A percentile compares a stretch with the other conserved stretches of the same genome.
These are phyloP conservation scores for Ictalurus furcatus DNA, from an alignment of 2,113 vertebrate species.

Conservation along the genomic window DNA sequence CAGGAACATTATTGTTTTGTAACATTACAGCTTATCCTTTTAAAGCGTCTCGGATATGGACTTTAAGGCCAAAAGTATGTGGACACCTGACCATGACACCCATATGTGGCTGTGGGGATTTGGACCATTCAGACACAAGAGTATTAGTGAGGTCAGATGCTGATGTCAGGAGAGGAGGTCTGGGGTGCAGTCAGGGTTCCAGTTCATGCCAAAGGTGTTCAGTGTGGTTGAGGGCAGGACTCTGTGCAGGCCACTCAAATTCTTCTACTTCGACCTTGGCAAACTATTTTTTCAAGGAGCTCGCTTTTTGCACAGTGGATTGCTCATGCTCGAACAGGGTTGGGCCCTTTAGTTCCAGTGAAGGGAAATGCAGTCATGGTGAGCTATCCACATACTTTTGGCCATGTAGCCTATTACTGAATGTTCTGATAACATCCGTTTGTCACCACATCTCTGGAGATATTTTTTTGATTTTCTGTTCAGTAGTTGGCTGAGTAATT, in stretches of 20 bases:
- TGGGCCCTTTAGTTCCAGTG: neutral
- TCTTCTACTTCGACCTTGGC: neutral
- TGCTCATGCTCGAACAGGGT: neutral
- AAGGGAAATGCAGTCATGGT: neutral
- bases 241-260: no score
- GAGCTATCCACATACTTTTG: neutral
- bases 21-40: neutral
- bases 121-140: no score
- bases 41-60: neutral
- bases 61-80: neutral
- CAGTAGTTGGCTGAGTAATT: neutral
- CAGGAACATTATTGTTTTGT: no score
- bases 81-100: neutral
- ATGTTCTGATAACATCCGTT: neutral
- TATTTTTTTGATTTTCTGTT: neutral
- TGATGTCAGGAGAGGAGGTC: no score
- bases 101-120: no score
- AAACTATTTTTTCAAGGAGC: neutral
- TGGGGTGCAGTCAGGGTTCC: neutral
- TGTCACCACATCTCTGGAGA: neutral
- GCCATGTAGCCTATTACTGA: neutral
- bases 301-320: neutral
- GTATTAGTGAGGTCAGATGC: no score
- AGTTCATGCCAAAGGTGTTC: neutral
- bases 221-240: neutral